Conservation (phyloP, 2,888 invertebrate genomes). For the Flexamia atlantica region DNA sequence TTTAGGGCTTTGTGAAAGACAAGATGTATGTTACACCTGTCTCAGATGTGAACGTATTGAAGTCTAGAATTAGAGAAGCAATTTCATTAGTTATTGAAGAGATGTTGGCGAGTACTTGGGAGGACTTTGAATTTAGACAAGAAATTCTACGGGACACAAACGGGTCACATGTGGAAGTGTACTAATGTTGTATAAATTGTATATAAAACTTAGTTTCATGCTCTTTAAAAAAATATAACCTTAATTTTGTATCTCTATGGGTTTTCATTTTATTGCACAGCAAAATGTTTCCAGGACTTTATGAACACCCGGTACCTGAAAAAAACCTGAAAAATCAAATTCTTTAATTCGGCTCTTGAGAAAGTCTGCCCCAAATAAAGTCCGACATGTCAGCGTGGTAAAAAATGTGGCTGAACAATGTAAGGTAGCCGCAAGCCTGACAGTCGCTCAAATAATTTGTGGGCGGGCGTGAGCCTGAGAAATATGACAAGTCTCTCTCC, state of each 20-base stretch:
- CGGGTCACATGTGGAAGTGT: constrained; percentile 20
- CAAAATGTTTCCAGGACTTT: background rate
- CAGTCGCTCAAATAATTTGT: constrained; percentile 38
- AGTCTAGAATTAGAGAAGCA: background rate
- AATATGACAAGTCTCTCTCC: constrained; percentile 6
- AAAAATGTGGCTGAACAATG: background rate
- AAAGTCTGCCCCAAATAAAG: constrained; percentile 3
- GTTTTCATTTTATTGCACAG: constrained; percentile 3
- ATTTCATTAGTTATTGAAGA: background rate
- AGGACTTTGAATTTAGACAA: background rate
- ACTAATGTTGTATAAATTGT: background rate
- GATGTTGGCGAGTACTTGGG: constrained; percentile 2
- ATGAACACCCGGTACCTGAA: background rate
- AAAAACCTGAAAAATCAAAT: no score
- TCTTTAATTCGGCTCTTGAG: no score
- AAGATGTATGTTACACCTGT: background rate
- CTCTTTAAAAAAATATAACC: constrained; percentile 1
- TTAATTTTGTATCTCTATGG: background rate
- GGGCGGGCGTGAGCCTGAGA: constrained; percentile 35
- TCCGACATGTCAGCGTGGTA: background rate
- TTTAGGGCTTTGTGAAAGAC: background rate
- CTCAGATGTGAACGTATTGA: background rate
- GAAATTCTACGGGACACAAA: constrained; percentile 12
- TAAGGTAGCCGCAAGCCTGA: constrained; percentile 8
- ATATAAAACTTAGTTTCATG: background rate